A percentile compares a stretch with the other conserved stretches of the same genome.
Evolutionary conservation across 2,797 vertebrate species (phyloP).

Genomic region (Nyctibius grandis): DNA sequence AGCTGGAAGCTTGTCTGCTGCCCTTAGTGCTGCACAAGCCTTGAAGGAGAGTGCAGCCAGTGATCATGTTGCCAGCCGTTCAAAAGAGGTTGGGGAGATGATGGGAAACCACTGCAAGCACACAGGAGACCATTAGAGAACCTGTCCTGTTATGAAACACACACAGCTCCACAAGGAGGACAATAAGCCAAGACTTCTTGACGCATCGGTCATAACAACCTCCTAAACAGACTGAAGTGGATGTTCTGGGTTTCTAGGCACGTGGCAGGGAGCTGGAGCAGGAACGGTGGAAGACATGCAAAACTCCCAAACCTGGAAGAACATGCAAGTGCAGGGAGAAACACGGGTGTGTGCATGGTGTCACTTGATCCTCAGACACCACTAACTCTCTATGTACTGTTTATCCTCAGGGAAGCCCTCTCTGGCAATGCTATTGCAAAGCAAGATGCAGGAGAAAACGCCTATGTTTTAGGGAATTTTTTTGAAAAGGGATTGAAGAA

Average conservation of each 20-base stretch:
- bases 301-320: background rate
- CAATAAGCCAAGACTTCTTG: background rate
- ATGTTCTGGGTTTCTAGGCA: background rate
- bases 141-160: background rate
- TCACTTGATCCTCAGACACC: background rate
- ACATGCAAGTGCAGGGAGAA: background rate
- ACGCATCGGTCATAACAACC: fast-evolving
- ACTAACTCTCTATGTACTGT: background rate
- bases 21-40: background rate
- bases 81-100: background rate
- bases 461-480: background rate
- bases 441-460: background rate
- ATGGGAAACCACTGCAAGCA: background rate
- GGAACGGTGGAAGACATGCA: background rate
- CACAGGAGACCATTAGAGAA: background rate
- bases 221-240: background rate
- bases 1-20: background rate
- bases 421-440: background rate
- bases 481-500: background rate
- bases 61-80: background rate
- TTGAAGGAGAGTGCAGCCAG: background rate
- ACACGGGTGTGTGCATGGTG: background rate
- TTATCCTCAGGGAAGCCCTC: background rate
- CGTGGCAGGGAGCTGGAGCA: background rate
- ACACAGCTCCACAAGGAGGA: background rate